Evolutionary conservation across 1,140 invertebrate species (phyloP), one percentile per base, ranked within the genome.

Genomic region (Adoxophyes honmai): DNA sequence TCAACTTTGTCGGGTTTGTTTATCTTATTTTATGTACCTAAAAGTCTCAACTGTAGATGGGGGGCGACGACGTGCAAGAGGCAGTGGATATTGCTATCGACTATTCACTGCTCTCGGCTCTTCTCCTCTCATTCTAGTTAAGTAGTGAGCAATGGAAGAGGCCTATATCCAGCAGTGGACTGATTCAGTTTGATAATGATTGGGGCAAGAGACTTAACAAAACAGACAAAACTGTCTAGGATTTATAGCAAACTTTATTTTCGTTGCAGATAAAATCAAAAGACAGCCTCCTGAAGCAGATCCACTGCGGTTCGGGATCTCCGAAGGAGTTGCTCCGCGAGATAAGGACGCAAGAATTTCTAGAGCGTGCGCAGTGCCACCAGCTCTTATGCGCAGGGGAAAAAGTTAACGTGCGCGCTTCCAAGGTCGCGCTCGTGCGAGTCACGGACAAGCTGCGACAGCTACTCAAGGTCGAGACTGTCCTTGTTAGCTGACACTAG

Each of bases 401-500:
- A 70, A 94, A 94, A 74, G 91, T 95, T 38, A 94, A 94, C 68
- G 92, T 94, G 33, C 90, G 94, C 16, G 93, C 93, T 14, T 95
- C 94, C 16, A 95, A 96, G 81, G 93, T 96, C 56, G 92, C 93
- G n/a, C 91, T 96, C 21, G 93, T 96, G 56, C 93, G 93, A 70
- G 96, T 96, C 87, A 95, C 94, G 59, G 94, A 96, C 55, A 93
- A 92, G 73, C 93, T 96, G 48, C 91, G 91, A 60, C 91, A 93
- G 80, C 89, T 95, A 62, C 78, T 95, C 39, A 93, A 92, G 73
- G 92, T 94, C 52, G 93, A 94, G 77, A 92, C 90, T 36, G 89
- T 92, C 33, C 75, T 92, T 34, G 90, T 94, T 71, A 91, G 89
- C 81, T 90, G 88, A 88, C 75, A 82, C 67, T 81, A 28, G 6